phyloP scores from a whole-genome alignment of 2,113 vertebrate genomes.

The Tachuris rubrigastra region DNA sequence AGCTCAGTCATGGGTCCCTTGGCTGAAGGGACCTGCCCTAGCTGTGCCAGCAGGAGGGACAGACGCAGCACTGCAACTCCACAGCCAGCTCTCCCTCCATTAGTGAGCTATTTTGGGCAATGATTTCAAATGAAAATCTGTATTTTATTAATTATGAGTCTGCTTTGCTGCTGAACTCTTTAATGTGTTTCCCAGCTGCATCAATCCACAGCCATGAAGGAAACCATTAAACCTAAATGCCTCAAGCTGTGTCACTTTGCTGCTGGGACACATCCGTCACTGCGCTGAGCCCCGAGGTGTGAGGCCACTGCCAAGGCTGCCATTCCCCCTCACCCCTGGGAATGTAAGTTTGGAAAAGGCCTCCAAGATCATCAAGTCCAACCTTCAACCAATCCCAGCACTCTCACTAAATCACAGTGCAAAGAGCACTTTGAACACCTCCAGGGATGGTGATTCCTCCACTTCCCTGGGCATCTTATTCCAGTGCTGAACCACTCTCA shows the following conservation, averaged over 20 bases:
- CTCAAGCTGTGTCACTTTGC: background rate
- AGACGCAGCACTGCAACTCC: background rate
- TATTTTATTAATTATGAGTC: constrained; percentile 71
- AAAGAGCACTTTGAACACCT: rapidly evolving
- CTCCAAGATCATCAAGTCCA: background rate
- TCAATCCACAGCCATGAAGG: background rate
- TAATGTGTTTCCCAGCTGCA: constrained; percentile 64
- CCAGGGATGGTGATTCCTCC: background rate
- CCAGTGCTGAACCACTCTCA: background rate
- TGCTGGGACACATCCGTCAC: background rate
- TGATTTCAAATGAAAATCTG: constrained; percentile 67
- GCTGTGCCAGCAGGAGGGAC: background rate
- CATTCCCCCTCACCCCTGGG: background rate
- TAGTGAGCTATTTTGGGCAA: constrained; percentile 45
- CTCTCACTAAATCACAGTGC: background rate
- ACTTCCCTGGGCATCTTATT: background rate
- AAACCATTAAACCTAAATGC: background rate
- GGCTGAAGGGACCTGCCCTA: background rate
- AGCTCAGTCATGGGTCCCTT: background rate
- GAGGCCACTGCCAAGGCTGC: background rate
- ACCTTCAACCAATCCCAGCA: background rate
- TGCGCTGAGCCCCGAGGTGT: rapidly evolving
- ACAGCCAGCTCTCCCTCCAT: background rate
- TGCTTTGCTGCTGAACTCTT: constrained; percentile 54
- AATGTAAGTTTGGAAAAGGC: background rate